Conservation (phyloP, 2,888 invertebrate species). For the Zaprionus lineosus region DNA sequence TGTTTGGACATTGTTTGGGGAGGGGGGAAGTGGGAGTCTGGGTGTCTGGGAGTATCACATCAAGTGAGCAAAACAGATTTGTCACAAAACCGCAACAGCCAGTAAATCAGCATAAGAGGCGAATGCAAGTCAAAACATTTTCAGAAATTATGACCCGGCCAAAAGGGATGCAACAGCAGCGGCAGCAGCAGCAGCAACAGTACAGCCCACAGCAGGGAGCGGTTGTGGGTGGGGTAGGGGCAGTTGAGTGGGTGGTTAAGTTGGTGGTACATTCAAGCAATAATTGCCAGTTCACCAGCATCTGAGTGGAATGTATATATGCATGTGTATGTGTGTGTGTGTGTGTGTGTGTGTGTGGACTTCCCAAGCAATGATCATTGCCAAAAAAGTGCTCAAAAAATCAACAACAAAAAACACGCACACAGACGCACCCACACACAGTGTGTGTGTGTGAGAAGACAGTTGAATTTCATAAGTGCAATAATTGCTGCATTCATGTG, state of each 20-base stretch:
- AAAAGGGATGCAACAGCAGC: slow-evolving; percentile 41
- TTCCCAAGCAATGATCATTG: slow-evolving; percentile 20
- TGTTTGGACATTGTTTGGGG: slow-evolving; percentile 2
- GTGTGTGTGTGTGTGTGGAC: slow-evolving; percentile 8
- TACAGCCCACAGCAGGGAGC: too few relatives aligned
- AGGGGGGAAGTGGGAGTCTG: too few relatives aligned
- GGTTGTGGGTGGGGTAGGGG: slow-evolving; percentile 6
- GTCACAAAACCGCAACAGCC: slow-evolving; percentile 77
- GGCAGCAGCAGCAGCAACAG: slow-evolving; percentile 51
- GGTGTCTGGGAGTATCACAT: slow-evolving; percentile 64
- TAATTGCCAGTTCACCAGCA: slow-evolving; percentile 69
- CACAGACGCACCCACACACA: slow-evolving; percentile 1
- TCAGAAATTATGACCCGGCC: slow-evolving; percentile 73
- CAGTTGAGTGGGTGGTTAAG: not conserved
- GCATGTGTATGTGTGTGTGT: slow-evolving; percentile 40
- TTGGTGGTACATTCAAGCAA: slow-evolving; percentile 51
- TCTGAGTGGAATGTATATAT: too few relatives aligned
- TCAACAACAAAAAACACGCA: slow-evolving; percentile 18
- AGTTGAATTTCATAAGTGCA: slow-evolving; percentile 66
- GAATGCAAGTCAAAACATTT: slow-evolving; percentile 76
- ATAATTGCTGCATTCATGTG: slow-evolving; percentile 63
- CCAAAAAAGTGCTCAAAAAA: slow-evolving; percentile 31
- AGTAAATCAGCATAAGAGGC: slow-evolving; percentile 76
- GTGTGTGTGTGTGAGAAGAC: slow-evolving; percentile 26
- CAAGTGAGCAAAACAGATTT: slow-evolving; percentile 77